These are phyloP conservation scores for Heloderma charlesbogerti DNA, from an alignment of 2,113 vertebrate genomes.

Conservation along the genomic window DNA sequence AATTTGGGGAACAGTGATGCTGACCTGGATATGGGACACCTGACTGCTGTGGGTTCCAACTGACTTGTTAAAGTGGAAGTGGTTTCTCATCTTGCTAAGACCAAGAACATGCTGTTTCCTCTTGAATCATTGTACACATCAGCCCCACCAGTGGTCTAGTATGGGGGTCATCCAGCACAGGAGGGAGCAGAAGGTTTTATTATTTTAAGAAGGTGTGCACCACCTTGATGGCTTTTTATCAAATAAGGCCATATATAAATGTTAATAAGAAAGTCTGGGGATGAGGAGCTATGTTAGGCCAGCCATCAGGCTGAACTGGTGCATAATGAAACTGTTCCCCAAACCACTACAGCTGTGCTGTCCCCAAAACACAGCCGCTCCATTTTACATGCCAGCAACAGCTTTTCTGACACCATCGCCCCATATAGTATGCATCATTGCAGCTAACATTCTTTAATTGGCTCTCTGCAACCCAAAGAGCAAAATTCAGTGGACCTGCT, in stretches of 20 bases:
- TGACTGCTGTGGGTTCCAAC: background rate
- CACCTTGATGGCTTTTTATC: too few relatives aligned
- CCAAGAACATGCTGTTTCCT: background rate
- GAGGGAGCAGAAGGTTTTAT: too few relatives aligned
- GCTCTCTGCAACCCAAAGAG: background rate
- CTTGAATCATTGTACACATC: too few relatives aligned
- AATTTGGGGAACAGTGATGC: background rate
- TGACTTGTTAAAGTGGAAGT: background rate
- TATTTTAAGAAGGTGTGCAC: too few relatives aligned
- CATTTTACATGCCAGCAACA: background rate
- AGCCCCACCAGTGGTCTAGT: too few relatives aligned
- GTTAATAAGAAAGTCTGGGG: too few relatives aligned
- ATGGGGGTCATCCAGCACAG: too few relatives aligned
- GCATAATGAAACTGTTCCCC: too few relatives aligned
- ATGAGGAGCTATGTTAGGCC: too few relatives aligned
- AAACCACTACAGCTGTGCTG: background rate
- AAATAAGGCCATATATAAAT: too few relatives aligned
- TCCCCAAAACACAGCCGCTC: background rate
- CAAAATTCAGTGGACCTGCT: too few relatives aligned
- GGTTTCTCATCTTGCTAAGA: background rate
- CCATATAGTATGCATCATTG: background rate
- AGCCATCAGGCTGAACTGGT: too few relatives aligned
- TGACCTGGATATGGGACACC: background rate
- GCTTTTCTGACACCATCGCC: background rate
- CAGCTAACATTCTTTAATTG: background rate